Evolutionary conservation across 2,113 vertebrate genomes (phyloP), one percentile per base, ranked within the genome.

Genomic region (Dasyurus viverrinus): DNA sequence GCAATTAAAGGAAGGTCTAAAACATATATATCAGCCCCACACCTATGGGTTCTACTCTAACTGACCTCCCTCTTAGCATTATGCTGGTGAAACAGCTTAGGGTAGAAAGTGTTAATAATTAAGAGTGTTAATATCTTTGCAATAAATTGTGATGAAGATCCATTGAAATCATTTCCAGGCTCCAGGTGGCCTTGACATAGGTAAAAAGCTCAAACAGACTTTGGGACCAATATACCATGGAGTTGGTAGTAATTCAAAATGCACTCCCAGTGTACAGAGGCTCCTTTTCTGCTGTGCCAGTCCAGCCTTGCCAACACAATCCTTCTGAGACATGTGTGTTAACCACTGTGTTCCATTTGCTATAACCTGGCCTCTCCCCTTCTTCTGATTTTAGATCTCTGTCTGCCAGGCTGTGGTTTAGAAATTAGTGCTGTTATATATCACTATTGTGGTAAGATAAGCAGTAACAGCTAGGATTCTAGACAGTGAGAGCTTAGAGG

Each of bases 111-210:
- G 8, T 95, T 95, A 90, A 76, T 93, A 96, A 97, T 23, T 89
- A 92, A 94, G 90, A 26, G 91, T 94, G 94, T 95, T 95, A 96
- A 97, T 89, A 54, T 91, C 94, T 23, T 84, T 93, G 3, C 94
- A 97, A 92, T n/a, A 89, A 92, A 90, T 53, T 57, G 91, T 97
- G 84, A n/a, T 96, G 93, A 97, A 5, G 8, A 94, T 54, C 93
- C 96, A 42, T 94, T 96, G 91, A 91, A 97, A 95, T 94, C 14
- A 27, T 57, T 95, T 94, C 30, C 91, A 46, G 95, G 25, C 93
- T 97, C 57, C 19, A 2, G 90, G 95, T 97, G 96, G 91, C 90
- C 42, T 53, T 1, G 0, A 52, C 91, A 54, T 22, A 12, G 93
- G 91, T 84, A 42, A 46, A 89, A 30, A n/a, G 1, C n/a, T 54